Evolutionary conservation across 2,113 vertebrate species (phyloP).

Genomic region (Tetrao urogallus): DNA sequence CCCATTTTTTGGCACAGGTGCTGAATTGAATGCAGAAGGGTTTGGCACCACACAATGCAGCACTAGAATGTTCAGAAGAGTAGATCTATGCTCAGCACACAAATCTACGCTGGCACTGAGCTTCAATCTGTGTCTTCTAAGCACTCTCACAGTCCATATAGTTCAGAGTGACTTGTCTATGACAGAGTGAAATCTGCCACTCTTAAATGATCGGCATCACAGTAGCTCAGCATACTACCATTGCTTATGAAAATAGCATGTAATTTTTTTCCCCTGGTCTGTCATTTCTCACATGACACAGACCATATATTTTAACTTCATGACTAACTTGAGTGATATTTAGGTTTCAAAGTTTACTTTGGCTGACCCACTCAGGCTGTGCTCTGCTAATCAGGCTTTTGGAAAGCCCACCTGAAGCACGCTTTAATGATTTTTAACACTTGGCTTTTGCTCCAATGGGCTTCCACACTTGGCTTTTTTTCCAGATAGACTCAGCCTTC

Average conservation of each 20-base stretch:
- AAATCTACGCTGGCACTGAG: neutral
- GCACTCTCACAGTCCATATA: accelerated
- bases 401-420: neutral
- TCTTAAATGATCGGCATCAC: neutral
- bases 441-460: slow-evolving; percentile 5
- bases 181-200: neutral
- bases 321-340: neutral
- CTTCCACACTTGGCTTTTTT: neutral
- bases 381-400: slow-evolving; percentile 17
- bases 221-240: neutral
- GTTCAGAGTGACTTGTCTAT: neutral
- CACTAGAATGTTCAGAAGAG: neutral
- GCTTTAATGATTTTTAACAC: neutral
- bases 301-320: accelerated
- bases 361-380: neutral
- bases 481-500: neutral
- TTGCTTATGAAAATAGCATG: neutral
- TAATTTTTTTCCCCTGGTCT: neutral
- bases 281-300: neutral
- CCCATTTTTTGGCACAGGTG: accelerated
- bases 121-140: neutral
- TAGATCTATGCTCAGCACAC: accelerated
- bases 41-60: neutral
- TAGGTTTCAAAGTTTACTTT: slow-evolving; percentile 31
- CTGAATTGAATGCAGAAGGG: neutral